Base-by-base conservation (phyloP, 1,140 invertebrate genomes). In the Drosophila busckii region DNA sequence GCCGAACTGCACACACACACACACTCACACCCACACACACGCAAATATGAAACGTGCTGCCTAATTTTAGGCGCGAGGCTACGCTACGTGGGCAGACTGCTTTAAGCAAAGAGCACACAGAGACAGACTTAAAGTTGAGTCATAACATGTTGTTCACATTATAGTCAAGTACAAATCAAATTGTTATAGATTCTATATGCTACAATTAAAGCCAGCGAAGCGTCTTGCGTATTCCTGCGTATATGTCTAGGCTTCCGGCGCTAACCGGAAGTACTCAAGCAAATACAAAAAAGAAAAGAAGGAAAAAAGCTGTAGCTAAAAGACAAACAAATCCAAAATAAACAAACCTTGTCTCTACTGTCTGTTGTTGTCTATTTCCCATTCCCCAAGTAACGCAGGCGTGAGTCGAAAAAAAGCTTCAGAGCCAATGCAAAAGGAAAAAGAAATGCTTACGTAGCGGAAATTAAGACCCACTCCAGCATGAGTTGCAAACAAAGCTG, bases 401-500 rank as follows among this genome's bases (percentile, higher is more conserved):
- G 46, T 53, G 46, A 59, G 38, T 26, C 32, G 17, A 20, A 52
- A 19, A 25, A 6, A 37, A 40, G 25, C n/a, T n/a, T n/a, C n/a
- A n/a, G n/a, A n/a, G n/a, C n/a, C n/a, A 23, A 42, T 32, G 31
- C 3, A 9, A 26, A 2, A 7, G 8, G 67, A 52, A 61, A 60
- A 61, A 59, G 49, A 75, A 83, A 82, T 82, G 75, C 75, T 82
- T 82, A 52, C 75, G 61, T 62, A 70, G 75, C 75, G 75, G 75
- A 82, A 82, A 82, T 82, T 82, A 82, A 82, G 75, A 82, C 75
- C 65, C 75, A 63, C 61, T 70, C 75, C 73, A 66, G 60, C 22
- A 37, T 40, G 41, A 40, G 45, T 48, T 41, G 44, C 69, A 69
- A 68, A 82, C 64, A 82, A 82, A 80, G 75, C 73, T 82, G 75